Conservation (phyloP, 2,888 invertebrate species). For the Eutolmus rufibarbis region DNA sequence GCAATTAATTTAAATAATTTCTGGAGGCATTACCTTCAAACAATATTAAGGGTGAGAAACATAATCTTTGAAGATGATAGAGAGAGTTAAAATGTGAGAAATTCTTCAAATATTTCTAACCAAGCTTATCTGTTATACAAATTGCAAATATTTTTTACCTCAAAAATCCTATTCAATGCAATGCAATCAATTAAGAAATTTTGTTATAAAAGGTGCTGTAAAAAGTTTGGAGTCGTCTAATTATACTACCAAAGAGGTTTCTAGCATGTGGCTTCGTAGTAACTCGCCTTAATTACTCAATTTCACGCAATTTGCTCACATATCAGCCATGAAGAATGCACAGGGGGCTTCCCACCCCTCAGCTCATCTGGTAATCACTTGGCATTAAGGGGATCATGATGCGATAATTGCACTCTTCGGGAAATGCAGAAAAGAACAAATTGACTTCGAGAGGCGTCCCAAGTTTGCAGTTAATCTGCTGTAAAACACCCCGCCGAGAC, state of each 20-base stretch:
- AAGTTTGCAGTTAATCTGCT: background rate
- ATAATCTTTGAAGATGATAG: background rate
- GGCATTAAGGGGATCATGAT: background rate
- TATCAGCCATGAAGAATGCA: background rate
- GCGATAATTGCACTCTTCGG: slow-evolving; percentile 21
- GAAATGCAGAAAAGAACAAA: background rate
- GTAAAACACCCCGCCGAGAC: background rate
- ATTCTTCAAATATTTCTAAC: background rate
- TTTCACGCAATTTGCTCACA: slow-evolving; percentile 20
- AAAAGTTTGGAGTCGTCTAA: background rate
- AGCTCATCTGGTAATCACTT: slow-evolving; percentile 14
- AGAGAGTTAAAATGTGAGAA: background rate
- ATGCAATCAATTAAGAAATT: background rate
- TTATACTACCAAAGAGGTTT: background rate
- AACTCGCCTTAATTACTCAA: background rate
- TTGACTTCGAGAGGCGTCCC: slow-evolving; percentile 10
- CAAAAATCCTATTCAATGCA: background rate
- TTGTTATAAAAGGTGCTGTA: background rate
- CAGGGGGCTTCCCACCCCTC: background rate
- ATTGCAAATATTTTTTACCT: too few relatives aligned
- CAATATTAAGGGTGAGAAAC: background rate
- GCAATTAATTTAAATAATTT: slow-evolving; percentile 16
- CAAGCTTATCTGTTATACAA: too few relatives aligned
- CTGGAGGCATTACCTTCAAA: background rate
- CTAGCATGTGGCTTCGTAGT: background rate